phyloP scores from a whole-genome alignment of 2,888 invertebrate genomes.

The Limnephilus lunatus region DNA sequence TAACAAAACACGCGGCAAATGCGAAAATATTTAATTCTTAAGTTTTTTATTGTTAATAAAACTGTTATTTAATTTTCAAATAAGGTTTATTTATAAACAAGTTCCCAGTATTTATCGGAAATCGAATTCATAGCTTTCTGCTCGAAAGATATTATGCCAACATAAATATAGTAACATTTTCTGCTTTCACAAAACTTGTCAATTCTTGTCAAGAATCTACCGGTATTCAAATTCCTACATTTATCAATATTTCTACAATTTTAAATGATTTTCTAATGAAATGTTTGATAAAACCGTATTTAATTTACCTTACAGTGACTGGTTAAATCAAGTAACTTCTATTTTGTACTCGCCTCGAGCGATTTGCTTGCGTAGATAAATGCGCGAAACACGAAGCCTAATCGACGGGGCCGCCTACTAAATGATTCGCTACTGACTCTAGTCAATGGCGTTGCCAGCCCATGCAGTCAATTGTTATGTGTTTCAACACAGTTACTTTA shows the following conservation, averaged over 20 bases:
- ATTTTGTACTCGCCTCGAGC: slow-evolving; percentile 6
- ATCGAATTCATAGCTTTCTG: no score
- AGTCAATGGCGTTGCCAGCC: not conserved
- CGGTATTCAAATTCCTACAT: not conserved
- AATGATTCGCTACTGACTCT: slow-evolving; percentile 43
- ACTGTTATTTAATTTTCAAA: no score
- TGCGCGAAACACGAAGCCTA: slow-evolving; percentile 44
- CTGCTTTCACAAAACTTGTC: not conserved
- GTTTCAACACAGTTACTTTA: not conserved
- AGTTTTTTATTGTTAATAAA: no score
- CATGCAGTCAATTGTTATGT: not conserved
- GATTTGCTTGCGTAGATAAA: slow-evolving; percentile 37
- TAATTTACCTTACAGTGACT: not conserved
- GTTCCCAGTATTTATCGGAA: no score
- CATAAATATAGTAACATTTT: not conserved
- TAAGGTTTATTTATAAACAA: no score
- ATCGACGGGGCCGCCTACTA: slow-evolving; percentile 39
- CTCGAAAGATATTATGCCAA: no score
- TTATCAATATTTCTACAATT: not conserved
- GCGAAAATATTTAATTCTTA: no score
- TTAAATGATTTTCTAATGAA: not conserved
- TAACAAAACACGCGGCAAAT: no score
- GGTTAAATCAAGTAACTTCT: slow-evolving; percentile 5
- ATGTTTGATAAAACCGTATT: not conserved
- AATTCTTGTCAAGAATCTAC: not conserved